A percentile compares a stretch with the other conserved stretches of the same genome.
phyloP scores from a whole-genome alignment of 30 jellyfish, hydroid and myxozoan species.

The Cassiopea andromeda region DNA sequence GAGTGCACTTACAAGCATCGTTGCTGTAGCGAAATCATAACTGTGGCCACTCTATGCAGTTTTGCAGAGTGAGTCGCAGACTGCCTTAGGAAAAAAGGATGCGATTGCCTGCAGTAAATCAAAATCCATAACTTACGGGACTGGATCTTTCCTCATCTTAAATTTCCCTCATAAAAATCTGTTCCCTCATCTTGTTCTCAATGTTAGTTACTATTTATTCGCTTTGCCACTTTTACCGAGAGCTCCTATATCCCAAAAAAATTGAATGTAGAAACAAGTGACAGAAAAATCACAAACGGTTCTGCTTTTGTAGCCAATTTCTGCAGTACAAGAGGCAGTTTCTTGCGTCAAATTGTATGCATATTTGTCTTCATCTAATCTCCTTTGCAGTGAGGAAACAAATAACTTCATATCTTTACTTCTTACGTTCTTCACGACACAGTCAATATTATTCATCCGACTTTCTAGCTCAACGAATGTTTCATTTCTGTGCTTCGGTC shows the following conservation, averaged over 20 bases:
- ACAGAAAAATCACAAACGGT: not conserved
- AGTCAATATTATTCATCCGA: constrained; percentile 32
- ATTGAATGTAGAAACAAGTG: not conserved
- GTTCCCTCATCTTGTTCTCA: too few species aligned
- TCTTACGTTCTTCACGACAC: constrained; percentile 26
- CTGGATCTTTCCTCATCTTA: too few species aligned
- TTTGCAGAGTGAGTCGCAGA: too few species aligned
- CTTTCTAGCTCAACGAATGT: constrained; percentile 42
- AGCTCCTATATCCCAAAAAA: not conserved
- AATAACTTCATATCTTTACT: constrained; percentile 52
- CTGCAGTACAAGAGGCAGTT: constrained; percentile 36
- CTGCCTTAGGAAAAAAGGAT: too few species aligned
- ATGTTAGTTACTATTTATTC: not conserved
- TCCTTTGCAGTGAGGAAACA: constrained; percentile 30
- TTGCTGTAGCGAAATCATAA: too few species aligned
- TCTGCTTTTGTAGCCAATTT: not conserved
- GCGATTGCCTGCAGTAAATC: too few species aligned
- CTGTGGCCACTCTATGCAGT: too few species aligned
- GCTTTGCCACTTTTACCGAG: not conserved
- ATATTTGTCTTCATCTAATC: constrained; percentile 44
- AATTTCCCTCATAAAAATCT: too few species aligned
- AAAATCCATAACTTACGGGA: too few species aligned
- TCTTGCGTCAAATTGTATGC: constrained; percentile 23
- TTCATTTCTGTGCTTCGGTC: constrained; percentile 37
- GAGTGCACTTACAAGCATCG: too few species aligned